phyloP scores from a whole-genome alignment of 2,888 invertebrate species.

The Clunio marinus region DNA sequence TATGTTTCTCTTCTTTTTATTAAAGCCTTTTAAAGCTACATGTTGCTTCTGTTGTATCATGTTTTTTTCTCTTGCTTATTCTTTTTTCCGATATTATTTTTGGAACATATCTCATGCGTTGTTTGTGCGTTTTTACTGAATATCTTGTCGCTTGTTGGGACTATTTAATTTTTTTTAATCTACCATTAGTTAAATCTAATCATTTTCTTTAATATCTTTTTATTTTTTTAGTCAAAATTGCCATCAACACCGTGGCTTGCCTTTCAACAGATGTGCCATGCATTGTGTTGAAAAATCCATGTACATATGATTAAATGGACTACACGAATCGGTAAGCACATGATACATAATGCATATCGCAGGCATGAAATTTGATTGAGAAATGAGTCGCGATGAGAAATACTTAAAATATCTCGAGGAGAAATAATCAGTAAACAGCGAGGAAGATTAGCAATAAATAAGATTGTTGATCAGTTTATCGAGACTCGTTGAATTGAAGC shows the following conservation, averaged over 20 bases:
- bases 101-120: background rate
- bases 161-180: background rate
- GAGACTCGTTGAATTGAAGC: background rate
- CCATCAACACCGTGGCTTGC: no score
- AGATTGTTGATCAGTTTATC: background rate
- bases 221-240: no score
- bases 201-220: no score
- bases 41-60: background rate
- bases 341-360: background rate
- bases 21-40: constrained; percentile 1
- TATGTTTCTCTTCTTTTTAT: constrained; percentile 15
- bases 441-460: background rate
- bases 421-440: no score
- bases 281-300: no score
- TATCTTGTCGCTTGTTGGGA: background rate
- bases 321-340: background rate
- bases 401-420: background rate
- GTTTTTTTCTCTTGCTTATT: background rate
- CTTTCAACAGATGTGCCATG: no score
- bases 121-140: background rate
- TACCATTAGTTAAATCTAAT: background rate
- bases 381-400: background rate
- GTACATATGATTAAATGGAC: background rate
- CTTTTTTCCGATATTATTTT: background rate
- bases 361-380: background rate